Percentiles rank a stretch among this genome's conserved stretches.
These are phyloP conservation scores for Phylloscopus trochiloides DNA, from an alignment of 2,113 vertebrate genomes.

Conservation along the genomic window DNA sequence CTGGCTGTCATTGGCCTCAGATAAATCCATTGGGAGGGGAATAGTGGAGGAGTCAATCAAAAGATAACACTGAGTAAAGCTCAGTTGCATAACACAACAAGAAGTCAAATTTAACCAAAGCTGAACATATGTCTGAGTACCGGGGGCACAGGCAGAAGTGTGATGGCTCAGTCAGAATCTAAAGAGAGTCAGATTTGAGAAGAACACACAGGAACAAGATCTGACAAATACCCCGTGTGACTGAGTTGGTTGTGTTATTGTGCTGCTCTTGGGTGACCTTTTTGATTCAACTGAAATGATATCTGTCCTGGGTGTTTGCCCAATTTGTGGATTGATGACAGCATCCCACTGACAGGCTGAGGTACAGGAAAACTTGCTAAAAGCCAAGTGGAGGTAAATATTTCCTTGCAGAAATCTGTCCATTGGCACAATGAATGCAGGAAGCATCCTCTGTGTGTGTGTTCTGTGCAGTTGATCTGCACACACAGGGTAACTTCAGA, in stretches of 20 bases:
- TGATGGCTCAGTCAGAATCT: neutral
- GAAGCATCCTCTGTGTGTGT: neutral
- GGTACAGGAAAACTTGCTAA: neutral
- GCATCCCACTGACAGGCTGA: neutral
- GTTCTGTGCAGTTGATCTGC: neutral
- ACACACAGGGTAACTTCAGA: neutral
- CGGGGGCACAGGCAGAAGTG: neutral
- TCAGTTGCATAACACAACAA: conserved; percentile 32
- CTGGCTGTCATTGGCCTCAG: conserved; percentile 42
- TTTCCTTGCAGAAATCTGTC: conserved; percentile 6
- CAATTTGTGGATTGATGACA: conserved; percentile 1
- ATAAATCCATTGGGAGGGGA: neutral
- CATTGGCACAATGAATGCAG: neutral
- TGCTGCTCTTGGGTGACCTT: conserved; percentile 41
- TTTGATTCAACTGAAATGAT: neutral
- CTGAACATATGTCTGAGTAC: conserved; percentile 12
- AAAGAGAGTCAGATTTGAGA: neutral
- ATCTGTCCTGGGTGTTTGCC: conserved; percentile 5
- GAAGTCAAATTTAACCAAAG: conserved; percentile 17
- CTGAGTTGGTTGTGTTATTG: conserved; percentile 7
- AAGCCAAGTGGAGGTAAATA: neutral
- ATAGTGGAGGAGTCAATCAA: conserved; percentile 47
- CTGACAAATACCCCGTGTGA: neutral
- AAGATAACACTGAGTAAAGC: conserved; percentile 49
- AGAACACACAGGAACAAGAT: neutral